Conservation (phyloP, 2,888 invertebrate species). For the Cephus sareptanus region DNA sequence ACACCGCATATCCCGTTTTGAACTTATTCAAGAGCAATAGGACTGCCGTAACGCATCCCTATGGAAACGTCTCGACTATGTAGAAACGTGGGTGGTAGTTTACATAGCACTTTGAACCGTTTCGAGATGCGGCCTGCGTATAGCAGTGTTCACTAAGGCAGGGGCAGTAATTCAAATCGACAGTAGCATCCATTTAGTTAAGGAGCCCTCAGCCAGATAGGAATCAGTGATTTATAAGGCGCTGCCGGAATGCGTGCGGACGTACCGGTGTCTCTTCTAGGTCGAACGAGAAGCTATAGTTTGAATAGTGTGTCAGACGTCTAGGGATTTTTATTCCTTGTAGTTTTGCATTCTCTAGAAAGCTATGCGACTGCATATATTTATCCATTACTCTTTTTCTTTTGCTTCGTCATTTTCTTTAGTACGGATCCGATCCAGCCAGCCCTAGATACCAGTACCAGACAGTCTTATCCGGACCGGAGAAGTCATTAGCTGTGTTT, state of each 20-base stretch:
- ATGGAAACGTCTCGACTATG: neutral
- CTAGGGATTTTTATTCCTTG: neutral
- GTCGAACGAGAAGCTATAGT: neutral
- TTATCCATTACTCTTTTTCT: neutral
- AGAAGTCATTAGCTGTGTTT: neutral
- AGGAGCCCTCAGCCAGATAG: slow-evolving; percentile 45
- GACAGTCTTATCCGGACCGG: neutral
- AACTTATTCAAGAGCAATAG: neutral
- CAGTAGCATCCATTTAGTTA: slow-evolving; percentile 53
- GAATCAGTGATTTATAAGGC: slow-evolving; percentile 51
- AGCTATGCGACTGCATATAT: neutral
- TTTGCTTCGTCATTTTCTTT: neutral
- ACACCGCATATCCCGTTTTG: neutral
- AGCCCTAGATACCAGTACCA: neutral
- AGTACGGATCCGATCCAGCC: neutral
- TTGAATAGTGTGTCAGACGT: neutral
- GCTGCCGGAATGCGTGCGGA: slow-evolving; percentile 53
- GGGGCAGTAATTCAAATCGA: slow-evolving; percentile 53
- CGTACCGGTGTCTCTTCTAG: slow-evolving; percentile 41
- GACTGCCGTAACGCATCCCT: neutral
- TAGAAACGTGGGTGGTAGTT: slow-evolving; percentile 47
- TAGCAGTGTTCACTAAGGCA: slow-evolving; percentile 15
- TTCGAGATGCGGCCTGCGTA: slow-evolving; percentile 14
- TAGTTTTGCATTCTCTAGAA: neutral
- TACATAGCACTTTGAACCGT: slow-evolving; percentile 46